phyloP scores from a whole-genome alignment of 2,888 invertebrate genomes.

The Lasioglossum malachurum region DNA sequence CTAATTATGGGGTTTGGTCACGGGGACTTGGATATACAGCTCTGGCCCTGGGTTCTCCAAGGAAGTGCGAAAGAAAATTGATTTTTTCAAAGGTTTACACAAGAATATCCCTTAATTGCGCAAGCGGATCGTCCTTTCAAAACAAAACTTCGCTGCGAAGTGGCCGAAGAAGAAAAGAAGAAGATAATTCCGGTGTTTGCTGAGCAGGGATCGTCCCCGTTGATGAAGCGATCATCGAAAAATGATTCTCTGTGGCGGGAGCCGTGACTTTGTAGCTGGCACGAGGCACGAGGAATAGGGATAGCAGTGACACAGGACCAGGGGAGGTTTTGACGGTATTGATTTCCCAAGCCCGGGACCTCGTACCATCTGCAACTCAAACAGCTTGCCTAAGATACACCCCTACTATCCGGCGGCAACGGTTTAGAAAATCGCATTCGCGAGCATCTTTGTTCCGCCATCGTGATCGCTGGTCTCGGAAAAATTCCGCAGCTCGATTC shows the following conservation, averaged over 20 bases:
- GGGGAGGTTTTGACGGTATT: conserved; percentile 81
- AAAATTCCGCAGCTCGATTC: not conserved
- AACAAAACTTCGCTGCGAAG: not conserved
- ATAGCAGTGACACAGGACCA: conserved; percentile 70
- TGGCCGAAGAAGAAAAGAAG: not conserved
- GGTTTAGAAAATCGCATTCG: conserved; percentile 40
- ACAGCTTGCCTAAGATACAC: conserved; percentile 68
- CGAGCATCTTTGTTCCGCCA: not conserved
- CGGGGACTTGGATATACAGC: not conserved
- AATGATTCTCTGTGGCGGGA: conserved; percentile 11
- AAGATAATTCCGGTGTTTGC: not conserved
- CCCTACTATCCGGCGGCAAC: conserved; percentile 38
- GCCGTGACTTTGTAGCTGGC: conserved; percentile 47
- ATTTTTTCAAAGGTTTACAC: not conserved
- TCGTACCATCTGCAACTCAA: conserved; percentile 78
- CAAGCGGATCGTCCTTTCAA: not conserved
- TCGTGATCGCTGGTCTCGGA: not conserved
- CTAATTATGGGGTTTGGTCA: not conserved
- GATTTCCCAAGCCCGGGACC: conserved; percentile 81
- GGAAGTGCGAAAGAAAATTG: not conserved
- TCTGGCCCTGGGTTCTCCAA: not conserved
- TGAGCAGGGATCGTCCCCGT: not conserved
- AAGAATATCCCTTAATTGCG: not conserved
- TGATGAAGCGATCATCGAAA: not conserved
- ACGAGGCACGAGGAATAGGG: conserved; percentile 58